Evolutionary conservation across 2,888 invertebrate species (phyloP).

Genomic region (Eupithecia tripunctaria): DNA sequence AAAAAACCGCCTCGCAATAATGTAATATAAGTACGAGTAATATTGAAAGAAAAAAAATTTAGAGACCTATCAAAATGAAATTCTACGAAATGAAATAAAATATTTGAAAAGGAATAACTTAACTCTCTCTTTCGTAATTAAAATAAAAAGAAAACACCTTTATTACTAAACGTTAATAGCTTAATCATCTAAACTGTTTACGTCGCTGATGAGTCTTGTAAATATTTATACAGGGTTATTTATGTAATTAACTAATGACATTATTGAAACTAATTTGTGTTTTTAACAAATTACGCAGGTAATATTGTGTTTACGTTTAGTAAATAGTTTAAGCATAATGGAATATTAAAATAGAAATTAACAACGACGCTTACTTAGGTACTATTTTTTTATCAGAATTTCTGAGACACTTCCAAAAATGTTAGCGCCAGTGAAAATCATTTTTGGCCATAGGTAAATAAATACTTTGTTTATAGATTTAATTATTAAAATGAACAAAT

Average conservation of each 20-base stretch:
- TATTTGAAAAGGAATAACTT: too few species aligned
- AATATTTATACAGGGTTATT: conserved; percentile 8
- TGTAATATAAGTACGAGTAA: too few species aligned
- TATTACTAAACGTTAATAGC: neutral
- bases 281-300: neutral
- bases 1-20: too few species aligned
- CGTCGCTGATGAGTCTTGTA: neutral
- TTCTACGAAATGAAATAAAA: too few species aligned
- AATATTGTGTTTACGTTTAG: neutral
- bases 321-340: neutral
- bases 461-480: neutral
- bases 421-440: neutral
- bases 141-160: neutral
- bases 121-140: neutral
- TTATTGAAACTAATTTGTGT: neutral
- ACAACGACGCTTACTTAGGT: neutral
- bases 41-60: too few species aligned
- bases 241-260: conserved; percentile 6
- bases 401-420: neutral
- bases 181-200: neutral
- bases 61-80: too few species aligned
- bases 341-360: neutral
- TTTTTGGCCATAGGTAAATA: neutral
- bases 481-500: too few species aligned
- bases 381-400: neutral